Percentiles rank a stretch among this genome's conserved stretches.
Evolutionary conservation across 2,888 invertebrate genomes (phyloP).

Genomic region (Ophion ventricosus): DNA sequence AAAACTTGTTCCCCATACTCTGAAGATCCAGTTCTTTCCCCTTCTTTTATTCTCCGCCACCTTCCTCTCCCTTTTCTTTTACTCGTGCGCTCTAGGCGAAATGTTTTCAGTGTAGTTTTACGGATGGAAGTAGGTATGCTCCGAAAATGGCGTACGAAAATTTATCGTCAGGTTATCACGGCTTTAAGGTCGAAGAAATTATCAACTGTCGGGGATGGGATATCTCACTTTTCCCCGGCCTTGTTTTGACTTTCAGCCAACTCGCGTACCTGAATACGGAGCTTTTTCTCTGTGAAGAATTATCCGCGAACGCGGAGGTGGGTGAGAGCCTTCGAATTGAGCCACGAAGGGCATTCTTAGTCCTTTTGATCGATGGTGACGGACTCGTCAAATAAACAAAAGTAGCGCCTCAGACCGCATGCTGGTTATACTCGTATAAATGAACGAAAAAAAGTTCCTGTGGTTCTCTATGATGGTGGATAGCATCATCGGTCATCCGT

Average conservation of each 20-base stretch:
- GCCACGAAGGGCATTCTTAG: constrained; percentile 50
- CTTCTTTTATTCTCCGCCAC: constrained; percentile 9
- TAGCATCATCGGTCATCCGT: constrained; percentile 76
- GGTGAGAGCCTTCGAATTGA: constrained; percentile 57
- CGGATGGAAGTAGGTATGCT: constrained; percentile 31
- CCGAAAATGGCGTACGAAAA: constrained; percentile 47
- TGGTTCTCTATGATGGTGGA: constrained; percentile 63
- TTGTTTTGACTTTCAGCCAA: constrained; percentile 40
- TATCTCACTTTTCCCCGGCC: constrained; percentile 27
- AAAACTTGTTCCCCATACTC: constrained; percentile 60
- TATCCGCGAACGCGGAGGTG: constrained; percentile 8
- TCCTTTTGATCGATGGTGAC: constrained; percentile 76
- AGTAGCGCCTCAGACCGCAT: constrained; percentile 65
- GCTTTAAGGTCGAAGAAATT: constrained; percentile 41
- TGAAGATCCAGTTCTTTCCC: constrained; percentile 41
- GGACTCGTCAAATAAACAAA: constrained; percentile 76
- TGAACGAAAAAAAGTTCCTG: constrained; percentile 19
- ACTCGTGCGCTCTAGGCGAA: constrained; percentile 27
- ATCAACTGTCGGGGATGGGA: constrained; percentile 31
- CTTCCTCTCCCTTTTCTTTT: constrained; percentile 22
- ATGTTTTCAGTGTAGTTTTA: constrained; percentile 28
- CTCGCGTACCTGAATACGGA: not conserved
- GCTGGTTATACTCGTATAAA: constrained; percentile 15
- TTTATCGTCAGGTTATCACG: constrained; percentile 57
- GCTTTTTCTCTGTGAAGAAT: constrained; percentile 32